Conservation (phyloP, 2,888 invertebrate species). For the Stenichneumon culpator region DNA sequence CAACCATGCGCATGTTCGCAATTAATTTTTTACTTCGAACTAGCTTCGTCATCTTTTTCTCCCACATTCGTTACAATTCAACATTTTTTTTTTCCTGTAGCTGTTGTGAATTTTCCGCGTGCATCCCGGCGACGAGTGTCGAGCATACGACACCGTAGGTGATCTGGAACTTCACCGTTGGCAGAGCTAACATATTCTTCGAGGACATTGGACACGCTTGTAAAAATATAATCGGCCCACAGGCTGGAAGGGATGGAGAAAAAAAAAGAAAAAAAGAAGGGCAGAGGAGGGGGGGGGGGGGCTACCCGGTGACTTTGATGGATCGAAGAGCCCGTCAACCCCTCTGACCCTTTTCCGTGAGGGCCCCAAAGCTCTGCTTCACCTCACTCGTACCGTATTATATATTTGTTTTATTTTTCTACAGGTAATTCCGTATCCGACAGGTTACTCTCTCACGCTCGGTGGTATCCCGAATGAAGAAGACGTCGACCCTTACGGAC, state of each 20-base stretch:
- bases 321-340: slow-evolving; percentile 80
- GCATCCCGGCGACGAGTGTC: no score
- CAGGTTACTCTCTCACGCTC: slow-evolving; percentile 82
- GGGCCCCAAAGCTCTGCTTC: slow-evolving; percentile 56
- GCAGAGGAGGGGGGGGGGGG: slow-evolving; percentile 56
- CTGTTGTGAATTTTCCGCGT: no score
- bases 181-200: slow-evolving; percentile 80
- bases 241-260: slow-evolving; percentile 58
- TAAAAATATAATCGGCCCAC: slow-evolving; percentile 79
- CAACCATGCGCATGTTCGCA: not conserved
- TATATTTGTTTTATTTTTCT: slow-evolving; percentile 82
- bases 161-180: slow-evolving; percentile 53
- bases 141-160: slow-evolving; percentile 1
- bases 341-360: slow-evolving; percentile 67
- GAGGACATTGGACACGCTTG: slow-evolving; percentile 83
- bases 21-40: not conserved
- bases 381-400: slow-evolving; percentile 49
- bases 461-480: slow-evolving; percentile 34
- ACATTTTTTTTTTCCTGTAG: no score
- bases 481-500: slow-evolving; percentile 34
- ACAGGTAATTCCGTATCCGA: slow-evolving; percentile 78
- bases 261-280: slow-evolving; percentile 68
- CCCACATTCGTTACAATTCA: no score
- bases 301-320: slow-evolving; percentile 82
- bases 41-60: no score